These are phyloP conservation scores for Nycticryphes semicollaris DNA, from an alignment of 2,113 vertebrate species.

Conservation along the genomic window DNA sequence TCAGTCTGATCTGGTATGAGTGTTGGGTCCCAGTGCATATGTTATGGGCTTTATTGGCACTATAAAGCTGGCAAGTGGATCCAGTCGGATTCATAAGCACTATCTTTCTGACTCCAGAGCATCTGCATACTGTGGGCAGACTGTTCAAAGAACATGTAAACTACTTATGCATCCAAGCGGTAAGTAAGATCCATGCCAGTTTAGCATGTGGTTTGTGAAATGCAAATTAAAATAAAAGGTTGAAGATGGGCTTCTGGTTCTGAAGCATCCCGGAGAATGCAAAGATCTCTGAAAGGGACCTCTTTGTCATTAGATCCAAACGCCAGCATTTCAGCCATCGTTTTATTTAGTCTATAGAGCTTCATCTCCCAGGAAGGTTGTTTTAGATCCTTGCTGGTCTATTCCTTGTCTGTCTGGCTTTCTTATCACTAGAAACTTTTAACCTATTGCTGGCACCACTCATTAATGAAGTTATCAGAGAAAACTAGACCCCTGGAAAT, in stretches of 20 bases:
- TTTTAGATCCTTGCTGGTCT: not conserved
- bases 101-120: slow-evolving; percentile 40
- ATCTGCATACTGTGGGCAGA: slow-evolving; percentile 57
- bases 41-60: not conserved
- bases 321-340: not conserved
- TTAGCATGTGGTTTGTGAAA: slow-evolving; percentile 25
- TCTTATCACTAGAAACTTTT: not conserved
- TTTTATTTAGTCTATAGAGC: not conserved
- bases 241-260: slow-evolving; percentile 19
- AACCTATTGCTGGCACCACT: not conserved
- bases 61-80: not conserved
- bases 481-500: not conserved
- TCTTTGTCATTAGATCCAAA: not conserved
- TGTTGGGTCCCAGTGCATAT: not conserved
- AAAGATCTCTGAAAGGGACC: not conserved
- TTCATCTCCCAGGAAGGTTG: not conserved
- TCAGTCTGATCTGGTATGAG: not conserved
- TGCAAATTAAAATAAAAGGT: slow-evolving; percentile 41
- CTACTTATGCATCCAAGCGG: slow-evolving; percentile 39
- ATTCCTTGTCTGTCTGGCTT: not conserved
- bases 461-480: not conserved
- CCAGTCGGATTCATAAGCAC: not conserved
- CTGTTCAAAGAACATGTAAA: slow-evolving; percentile 34
- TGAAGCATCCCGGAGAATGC: not conserved
- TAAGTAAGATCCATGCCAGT: not conserved